Evolutionary conservation across 2,888 invertebrate species (phyloP).

Genomic region (Aradus depressus): DNA sequence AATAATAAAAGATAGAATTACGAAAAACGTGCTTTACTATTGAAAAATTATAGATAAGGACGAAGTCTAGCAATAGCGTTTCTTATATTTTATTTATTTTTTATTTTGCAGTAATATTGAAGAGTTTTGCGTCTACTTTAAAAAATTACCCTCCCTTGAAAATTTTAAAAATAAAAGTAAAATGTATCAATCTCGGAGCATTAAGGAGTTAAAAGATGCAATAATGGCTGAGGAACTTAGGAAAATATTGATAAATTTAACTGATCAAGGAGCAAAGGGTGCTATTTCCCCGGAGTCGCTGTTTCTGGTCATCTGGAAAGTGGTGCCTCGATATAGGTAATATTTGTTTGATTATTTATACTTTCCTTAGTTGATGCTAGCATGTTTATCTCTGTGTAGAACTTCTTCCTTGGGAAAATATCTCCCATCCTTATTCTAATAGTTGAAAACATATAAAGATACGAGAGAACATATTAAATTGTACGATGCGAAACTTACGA

Average conservation of each 20-base stretch:
- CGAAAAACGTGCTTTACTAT: no score
- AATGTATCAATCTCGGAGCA: conserved; percentile 49
- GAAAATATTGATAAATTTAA: conserved; percentile 61
- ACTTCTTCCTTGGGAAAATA: no score
- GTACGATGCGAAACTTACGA: no score
- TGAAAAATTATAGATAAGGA: no score
- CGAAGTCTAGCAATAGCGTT: no score
- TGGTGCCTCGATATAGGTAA: conserved; percentile 63
- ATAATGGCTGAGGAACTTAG: conserved; percentile 68
- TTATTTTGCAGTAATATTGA: conserved; percentile 56
- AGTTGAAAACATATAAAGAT: no score
- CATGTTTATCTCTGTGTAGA: no score
- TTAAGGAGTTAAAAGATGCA: conserved; percentile 54
- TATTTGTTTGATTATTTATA: no score
- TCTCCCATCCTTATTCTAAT: no score
- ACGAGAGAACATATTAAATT: no score
- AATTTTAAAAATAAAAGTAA: conserved; percentile 41
- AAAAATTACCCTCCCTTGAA: conserved; percentile 62
- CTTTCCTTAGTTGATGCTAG: no score
- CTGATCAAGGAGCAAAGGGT: conserved; percentile 55
- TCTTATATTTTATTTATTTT: conserved; percentile 3
- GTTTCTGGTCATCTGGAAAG: conserved; percentile 72
- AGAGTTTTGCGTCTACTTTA: conserved; percentile 71
- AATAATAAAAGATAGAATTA: no score
- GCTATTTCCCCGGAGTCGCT: conserved; percentile 71